Percentiles rank a stretch among this genome's conserved stretches.
Evolutionary conservation across 35 echinoderm and acorn worm genomes (phyloP).

Genomic region (Eucidaris tribuloides): DNA sequence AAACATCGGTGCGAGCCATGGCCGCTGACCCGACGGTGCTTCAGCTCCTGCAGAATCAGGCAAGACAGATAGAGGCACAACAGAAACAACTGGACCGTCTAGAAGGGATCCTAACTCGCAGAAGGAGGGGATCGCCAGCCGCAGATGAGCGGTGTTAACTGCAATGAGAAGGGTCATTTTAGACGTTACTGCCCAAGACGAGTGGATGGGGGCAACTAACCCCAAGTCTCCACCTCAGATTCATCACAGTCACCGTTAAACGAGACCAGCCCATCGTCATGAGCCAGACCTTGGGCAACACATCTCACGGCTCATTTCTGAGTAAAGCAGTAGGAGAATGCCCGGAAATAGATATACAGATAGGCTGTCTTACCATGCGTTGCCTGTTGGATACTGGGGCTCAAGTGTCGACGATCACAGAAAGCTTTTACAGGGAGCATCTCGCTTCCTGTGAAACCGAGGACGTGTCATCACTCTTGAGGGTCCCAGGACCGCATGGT

Average conservation of each 20-base stretch:
- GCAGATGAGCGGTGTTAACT: conserved; percentile 9
- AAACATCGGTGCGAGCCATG: not conserved
- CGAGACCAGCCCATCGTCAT: conserved; percentile 32
- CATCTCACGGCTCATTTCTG: conserved; percentile 11
- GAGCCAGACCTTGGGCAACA: conserved; percentile 54
- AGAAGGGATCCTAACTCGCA: too few relatives aligned
- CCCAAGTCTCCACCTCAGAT: too few relatives aligned
- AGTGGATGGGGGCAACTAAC: too few relatives aligned
- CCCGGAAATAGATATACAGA: conserved; percentile 14
- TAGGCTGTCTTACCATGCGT: conserved; percentile 12
- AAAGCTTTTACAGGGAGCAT: conserved; percentile 65
- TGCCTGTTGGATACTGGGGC: conserved; percentile 73
- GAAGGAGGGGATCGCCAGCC: not conserved
- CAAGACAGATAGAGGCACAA: conserved; percentile 36
- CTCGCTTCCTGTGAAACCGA: conserved; percentile 25
- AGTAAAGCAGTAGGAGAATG: conserved; percentile 54
- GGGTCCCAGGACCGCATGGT: conserved; percentile 47
- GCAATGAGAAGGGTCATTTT: conserved; percentile 21
- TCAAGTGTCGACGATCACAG: conserved; percentile 66
- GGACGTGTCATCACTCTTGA: conserved; percentile 23
- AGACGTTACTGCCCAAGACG: conserved; percentile 7
- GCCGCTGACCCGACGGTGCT: not conserved
- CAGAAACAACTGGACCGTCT: conserved; percentile 52
- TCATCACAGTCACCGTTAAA: conserved; percentile 24
- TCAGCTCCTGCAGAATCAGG: conserved; percentile 24